These are phyloP conservation scores for Centruroides sculpturatus DNA, from an alignment of 1,140 invertebrate species.

Conservation along the genomic window DNA sequence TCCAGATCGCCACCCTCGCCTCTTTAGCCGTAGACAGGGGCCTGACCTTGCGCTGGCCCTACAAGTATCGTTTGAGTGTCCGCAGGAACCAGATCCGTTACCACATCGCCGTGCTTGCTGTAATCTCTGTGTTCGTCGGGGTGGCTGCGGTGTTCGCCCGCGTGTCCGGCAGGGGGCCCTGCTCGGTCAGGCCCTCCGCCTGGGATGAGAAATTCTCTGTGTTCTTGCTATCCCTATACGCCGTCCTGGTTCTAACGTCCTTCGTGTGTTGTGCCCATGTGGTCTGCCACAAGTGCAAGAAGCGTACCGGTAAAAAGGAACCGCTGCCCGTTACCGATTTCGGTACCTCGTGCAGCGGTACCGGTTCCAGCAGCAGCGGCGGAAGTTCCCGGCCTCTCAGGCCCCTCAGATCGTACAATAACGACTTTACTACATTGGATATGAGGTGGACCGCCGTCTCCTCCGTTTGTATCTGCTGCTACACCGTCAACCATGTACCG, in stretches of 20 bases:
- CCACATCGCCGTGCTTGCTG: slow-evolving; percentile 36
- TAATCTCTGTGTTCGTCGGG: slow-evolving; percentile 33
- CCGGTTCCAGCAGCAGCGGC: slow-evolving; percentile 16
- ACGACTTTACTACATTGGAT: slow-evolving; percentile 21
- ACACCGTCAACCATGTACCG: slow-evolving; percentile 39
- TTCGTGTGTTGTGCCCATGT: slow-evolving; percentile 22
- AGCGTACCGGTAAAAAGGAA: slow-evolving; percentile 20
- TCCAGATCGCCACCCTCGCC: slow-evolving; percentile 37
- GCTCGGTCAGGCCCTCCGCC: slow-evolving; percentile 32
- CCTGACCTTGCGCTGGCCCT: slow-evolving; percentile 32
- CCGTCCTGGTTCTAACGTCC: slow-evolving; percentile 28
- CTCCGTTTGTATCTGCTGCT: slow-evolving; percentile 32
- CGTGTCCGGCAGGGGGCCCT: slow-evolving; percentile 12
- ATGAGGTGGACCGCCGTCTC: slow-evolving; percentile 34
- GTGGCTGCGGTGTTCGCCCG: slow-evolving; percentile 26
- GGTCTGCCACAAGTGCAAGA: slow-evolving; percentile 10
- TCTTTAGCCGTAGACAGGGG: slow-evolving; percentile 36
- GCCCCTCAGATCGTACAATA: slow-evolving; percentile 22
- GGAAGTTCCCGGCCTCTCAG: slow-evolving; percentile 23
- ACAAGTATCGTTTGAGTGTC: slow-evolving; percentile 33
- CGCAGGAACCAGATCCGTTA: slow-evolving; percentile 37
- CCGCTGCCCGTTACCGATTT: slow-evolving; percentile 16
- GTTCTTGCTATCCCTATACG: slow-evolving; percentile 35
- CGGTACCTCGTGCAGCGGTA: slow-evolving; percentile 4
- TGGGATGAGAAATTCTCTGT: slow-evolving; percentile 35